Evolutionary conservation across 2,113 vertebrate genomes (phyloP).

Genomic region (Tragelaphus imberbis): DNA sequence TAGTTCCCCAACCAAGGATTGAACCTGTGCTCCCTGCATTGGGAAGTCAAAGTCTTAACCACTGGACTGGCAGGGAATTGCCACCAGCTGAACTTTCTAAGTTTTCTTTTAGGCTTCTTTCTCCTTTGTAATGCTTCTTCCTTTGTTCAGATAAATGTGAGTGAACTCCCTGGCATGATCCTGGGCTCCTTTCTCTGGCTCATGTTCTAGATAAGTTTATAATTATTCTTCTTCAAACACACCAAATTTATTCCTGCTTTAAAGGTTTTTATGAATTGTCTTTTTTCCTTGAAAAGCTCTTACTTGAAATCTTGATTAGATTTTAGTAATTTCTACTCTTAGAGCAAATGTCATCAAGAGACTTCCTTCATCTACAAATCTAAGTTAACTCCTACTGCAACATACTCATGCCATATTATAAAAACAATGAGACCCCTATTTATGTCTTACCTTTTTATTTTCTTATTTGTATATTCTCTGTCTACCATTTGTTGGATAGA

Average conservation of each 20-base stretch:
- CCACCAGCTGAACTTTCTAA: background rate
- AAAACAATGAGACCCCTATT: background rate
- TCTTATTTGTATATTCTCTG: background rate
- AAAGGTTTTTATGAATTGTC: background rate
- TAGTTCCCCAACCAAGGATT: background rate
- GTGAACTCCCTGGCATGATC: background rate
- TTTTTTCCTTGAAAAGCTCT: background rate
- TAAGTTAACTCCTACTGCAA: background rate
- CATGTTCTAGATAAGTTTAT: background rate
- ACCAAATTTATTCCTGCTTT: background rate
- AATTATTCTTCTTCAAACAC: background rate
- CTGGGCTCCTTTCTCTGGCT: background rate
- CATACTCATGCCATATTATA: background rate
- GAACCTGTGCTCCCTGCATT: background rate
- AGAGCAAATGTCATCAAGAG: background rate
- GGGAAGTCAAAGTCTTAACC: background rate
- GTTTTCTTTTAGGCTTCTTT: background rate
- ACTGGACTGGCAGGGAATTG: background rate
- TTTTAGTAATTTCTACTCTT: background rate
- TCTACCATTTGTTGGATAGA: background rate
- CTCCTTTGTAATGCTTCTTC: background rate
- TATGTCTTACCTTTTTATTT: background rate
- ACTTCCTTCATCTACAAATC: background rate
- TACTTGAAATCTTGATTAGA: background rate
- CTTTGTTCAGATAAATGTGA: background rate